Evolutionary conservation across 2,113 vertebrate genomes (phyloP).

Genomic region (Podilymbus podiceps): DNA sequence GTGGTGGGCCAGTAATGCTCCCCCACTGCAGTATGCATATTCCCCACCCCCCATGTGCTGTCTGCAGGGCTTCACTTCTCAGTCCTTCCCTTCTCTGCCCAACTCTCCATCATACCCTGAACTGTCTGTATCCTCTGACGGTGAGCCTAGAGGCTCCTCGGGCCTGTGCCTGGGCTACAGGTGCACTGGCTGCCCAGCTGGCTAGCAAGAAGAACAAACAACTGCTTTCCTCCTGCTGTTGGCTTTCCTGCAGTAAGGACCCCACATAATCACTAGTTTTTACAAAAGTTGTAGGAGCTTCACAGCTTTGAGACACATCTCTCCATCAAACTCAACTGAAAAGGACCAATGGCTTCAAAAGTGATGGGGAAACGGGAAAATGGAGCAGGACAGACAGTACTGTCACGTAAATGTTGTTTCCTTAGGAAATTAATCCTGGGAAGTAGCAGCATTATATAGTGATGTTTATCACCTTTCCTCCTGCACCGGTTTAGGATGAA

Average conservation of each 20-base stretch:
- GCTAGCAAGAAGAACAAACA: neutral
- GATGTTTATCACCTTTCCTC: neutral
- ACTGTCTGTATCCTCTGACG: too few species aligned
- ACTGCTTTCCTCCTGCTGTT: neutral
- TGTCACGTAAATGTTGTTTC: neutral
- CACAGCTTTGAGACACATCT: neutral
- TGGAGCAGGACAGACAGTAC: neutral
- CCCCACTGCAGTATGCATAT: neutral
- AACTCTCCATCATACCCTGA: neutral
- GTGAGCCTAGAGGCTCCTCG: neutral
- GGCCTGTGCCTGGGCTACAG: neutral
- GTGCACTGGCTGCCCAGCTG: neutral
- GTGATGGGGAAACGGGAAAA: neutral
- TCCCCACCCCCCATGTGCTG: rapidly evolving
- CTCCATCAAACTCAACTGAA: neutral
- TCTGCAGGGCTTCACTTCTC: neutral
- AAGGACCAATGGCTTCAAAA: neutral
- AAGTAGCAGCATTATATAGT: neutral
- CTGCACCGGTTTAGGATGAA: neutral
- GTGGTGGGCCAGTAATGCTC: neutral
- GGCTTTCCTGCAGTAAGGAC: neutral
- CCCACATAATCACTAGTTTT: neutral
- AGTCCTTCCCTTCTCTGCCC: neutral
- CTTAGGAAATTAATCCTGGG: neutral
- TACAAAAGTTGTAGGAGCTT: neutral